Evolutionary conservation across 2,797 vertebrate genomes (phyloP), one percentile per base, ranked within the genome.

Genomic region (Moxostoma hubbsi): DNA sequence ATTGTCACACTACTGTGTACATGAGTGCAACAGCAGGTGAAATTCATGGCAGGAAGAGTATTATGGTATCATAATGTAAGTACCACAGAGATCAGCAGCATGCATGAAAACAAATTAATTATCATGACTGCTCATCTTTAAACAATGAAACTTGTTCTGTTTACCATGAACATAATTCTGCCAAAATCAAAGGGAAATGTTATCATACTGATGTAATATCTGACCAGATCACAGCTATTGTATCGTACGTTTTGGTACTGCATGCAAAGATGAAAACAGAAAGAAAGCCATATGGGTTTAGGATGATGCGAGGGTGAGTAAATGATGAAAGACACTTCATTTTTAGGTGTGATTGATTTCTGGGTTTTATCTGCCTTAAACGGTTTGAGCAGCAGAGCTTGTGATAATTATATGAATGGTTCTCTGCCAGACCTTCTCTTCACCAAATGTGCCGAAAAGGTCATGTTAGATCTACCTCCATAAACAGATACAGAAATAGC

Each of bases 401-500:
- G 88, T 85, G 89, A 89, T 91, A 90, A 90, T 89, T 90, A 86
- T 88, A 84, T 85, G 80, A 89, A 72, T 72, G 82, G 85, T 80
- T 64, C 54, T 1, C 7, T 79, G 73, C 58, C 77, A 87, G 67
- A 55, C 36, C 59, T 59, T 59, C 63, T n/a, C 18, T 68, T 59
- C 73, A 77, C 66, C 72, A 68, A 53, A 76, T 74, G 83, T 69
- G 82, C 62, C 79, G 72, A 45, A 88, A 90, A 91, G 91, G 87
- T 92, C 90, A 89, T 10, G 49, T 46, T 80, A 81, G 83, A 83
- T 85, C 71, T 24, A 49, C 53, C 68, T 86, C 85, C 81, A 89
- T 91, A 89, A 92, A 93, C 90, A 90, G 81, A 86, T 90, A 84
- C 89, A 89, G 69, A 81, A 94, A 93, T 93, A 93, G 88, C 79